Percentiles rank a stretch among this genome's conserved stretches.
Evolutionary conservation across 2,113 vertebrate genomes (phyloP).

Genomic region (Cyphomyrus plagiostoma): DNA sequence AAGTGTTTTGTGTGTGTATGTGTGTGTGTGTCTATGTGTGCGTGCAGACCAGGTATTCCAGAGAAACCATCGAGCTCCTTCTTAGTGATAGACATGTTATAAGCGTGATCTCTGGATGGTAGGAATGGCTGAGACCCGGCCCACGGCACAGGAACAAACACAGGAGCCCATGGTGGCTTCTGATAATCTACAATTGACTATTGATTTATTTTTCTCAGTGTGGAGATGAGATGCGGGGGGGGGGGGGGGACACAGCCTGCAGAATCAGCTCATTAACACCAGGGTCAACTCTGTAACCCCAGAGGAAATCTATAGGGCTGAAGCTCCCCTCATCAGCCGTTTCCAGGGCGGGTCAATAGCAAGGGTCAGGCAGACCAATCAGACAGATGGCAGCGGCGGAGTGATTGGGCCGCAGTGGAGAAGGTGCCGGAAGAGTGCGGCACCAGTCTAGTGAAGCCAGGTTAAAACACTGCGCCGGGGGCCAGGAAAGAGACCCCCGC

Average conservation of each 20-base stretch:
- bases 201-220: neutral
- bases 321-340: conserved; percentile 30
- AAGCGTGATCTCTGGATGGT: neutral
- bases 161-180: neutral
- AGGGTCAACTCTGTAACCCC: conserved; percentile 40
- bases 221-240: neutral
- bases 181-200: neutral
- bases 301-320: conserved; percentile 30
- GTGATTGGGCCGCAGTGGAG: neutral
- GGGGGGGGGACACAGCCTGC: neutral
- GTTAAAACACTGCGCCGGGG: neutral
- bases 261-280: conserved; percentile 13
- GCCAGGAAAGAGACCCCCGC: neutral
- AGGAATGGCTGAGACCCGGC: neutral
- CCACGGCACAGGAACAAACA: neutral
- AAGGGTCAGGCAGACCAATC: conserved; percentile 42
- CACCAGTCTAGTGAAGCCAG: neutral
- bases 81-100: neutral
- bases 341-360: conserved; percentile 1
- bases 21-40: too few relatives aligned
- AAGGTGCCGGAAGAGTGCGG: neutral
- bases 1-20: conserved; percentile 9
- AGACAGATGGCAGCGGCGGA: conserved; percentile 25
- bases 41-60: neutral
- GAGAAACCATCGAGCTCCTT: neutral